phyloP scores from a whole-genome alignment of 2,113 vertebrate genomes.

The Platysteira castanea region DNA sequence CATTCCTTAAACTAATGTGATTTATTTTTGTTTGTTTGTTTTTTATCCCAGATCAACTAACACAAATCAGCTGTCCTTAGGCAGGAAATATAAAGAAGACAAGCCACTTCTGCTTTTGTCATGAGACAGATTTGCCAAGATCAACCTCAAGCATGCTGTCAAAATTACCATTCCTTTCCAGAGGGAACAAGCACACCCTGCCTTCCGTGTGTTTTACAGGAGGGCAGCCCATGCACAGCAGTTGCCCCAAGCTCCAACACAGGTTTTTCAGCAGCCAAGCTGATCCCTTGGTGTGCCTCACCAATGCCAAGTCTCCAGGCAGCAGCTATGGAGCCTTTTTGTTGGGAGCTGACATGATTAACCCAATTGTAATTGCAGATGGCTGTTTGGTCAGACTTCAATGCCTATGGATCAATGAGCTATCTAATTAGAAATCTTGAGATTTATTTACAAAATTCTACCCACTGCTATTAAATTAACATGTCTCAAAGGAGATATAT shows the following conservation, averaged over 20 bases:
- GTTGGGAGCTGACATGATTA: neutral
- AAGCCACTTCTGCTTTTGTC: neutral
- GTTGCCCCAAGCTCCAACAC: neutral
- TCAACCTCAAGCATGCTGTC: neutral
- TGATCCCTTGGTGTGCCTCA: neutral
- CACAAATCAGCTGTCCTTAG: neutral
- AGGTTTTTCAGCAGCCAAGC: neutral
- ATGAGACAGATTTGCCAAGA: neutral
- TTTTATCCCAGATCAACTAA: neutral
- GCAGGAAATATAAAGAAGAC: neutral
- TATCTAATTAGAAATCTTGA: conserved; percentile 12
- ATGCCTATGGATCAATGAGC: conserved; percentile 4
- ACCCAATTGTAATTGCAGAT: conserved; percentile 7
- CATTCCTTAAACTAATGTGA: neutral
- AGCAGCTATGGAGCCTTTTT: neutral
- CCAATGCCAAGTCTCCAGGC: neutral
- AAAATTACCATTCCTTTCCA: neutral
- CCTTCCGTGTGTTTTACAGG: neutral
- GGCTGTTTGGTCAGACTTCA: conserved; percentile 10
- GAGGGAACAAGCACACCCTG: accelerated
- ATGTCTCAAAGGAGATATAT: neutral
- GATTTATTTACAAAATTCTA: conserved; percentile 9
- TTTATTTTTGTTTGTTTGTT: neutral
- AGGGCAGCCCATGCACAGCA: neutral
- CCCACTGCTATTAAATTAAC: conserved; percentile 1